These are phyloP conservation scores for Sinocyclocheilus anshuiensis DNA, from an alignment of 2,113 vertebrate species.

Conservation along the genomic window DNA sequence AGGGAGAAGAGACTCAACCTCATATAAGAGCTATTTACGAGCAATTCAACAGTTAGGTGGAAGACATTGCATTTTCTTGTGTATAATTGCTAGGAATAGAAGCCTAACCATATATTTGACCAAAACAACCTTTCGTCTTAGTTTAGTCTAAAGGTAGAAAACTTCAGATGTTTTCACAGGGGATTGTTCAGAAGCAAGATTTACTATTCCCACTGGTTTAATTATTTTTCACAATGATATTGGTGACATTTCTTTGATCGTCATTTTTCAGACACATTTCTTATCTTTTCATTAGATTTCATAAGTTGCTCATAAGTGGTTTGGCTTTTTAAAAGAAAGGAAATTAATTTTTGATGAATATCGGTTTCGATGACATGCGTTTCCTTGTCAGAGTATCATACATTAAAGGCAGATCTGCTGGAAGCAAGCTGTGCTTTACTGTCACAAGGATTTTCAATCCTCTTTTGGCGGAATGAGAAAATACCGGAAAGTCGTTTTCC, in stretches of 20 bases:
- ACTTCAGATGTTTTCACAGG: background rate
- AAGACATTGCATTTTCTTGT: background rate
- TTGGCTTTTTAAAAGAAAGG: slow-evolving; percentile 13
- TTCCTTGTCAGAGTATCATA: slow-evolving; percentile 56
- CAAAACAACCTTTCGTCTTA: slow-evolving; percentile 3
- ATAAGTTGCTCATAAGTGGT: background rate
- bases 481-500: background rate
- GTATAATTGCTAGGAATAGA: background rate
- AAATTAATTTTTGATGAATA: slow-evolving; percentile 71
- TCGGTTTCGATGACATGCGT: slow-evolving; percentile 68
- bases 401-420: slow-evolving; percentile 42
- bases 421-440: slow-evolving; percentile 21
- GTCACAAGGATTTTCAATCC: slow-evolving; percentile 1
- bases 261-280: background rate
- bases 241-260: slow-evolving; percentile 14
- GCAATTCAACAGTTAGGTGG: background rate
- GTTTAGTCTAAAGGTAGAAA: background rate
- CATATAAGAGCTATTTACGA: background rate
- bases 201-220: background rate
- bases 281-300: slow-evolving; percentile 3
- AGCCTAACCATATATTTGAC: background rate
- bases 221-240: slow-evolving; percentile 24
- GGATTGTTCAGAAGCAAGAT: background rate
- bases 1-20: slow-evolving; percentile 22
- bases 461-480: background rate